Evolutionary conservation across 2,888 invertebrate species (phyloP).

Genomic region (Ischnus inquisitorius): DNA sequence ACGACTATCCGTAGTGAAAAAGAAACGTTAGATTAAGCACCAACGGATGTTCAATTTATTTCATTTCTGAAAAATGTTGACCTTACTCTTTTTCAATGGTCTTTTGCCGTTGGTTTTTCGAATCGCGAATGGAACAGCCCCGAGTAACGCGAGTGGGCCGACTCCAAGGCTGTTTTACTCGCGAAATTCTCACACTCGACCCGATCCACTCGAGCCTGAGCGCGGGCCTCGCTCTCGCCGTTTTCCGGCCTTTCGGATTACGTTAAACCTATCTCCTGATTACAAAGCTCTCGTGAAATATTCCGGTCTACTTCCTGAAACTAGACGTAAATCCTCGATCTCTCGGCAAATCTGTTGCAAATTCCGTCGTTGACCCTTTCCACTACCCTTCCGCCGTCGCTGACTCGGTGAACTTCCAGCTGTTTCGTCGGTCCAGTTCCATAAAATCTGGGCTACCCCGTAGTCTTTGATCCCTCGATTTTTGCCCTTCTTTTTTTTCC

Average conservation of each 20-base stretch:
- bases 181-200: slow-evolving; percentile 51
- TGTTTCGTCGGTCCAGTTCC: background rate
- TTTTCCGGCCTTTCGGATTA: slow-evolving; percentile 59
- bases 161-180: slow-evolving; percentile 57
- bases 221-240: slow-evolving; percentile 36
- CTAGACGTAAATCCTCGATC: slow-evolving; percentile 58
- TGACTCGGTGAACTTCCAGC: slow-evolving; percentile 24
- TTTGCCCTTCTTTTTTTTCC: background rate
- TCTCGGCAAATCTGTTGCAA: slow-evolving; percentile 46
- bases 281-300: slow-evolving; percentile 62
- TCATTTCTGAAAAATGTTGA: background rate
- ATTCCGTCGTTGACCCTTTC: slow-evolving; percentile 37
- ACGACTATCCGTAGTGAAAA: too few species aligned
- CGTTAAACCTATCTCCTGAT: slow-evolving; percentile 66
- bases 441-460: background rate
- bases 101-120: too few species aligned
- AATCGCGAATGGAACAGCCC: slow-evolving; percentile 42
- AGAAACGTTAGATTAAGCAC: too few species aligned
- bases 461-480: background rate
- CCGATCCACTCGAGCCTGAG: slow-evolving; percentile 19
- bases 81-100: background rate
- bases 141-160: slow-evolving; percentile 50
- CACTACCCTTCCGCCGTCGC: background rate
- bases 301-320: slow-evolving; percentile 65
- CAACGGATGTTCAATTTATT: too few species aligned